Conservation (phyloP, 2,797 vertebrate species). For the Xiphorhynchus erythropygius region DNA sequence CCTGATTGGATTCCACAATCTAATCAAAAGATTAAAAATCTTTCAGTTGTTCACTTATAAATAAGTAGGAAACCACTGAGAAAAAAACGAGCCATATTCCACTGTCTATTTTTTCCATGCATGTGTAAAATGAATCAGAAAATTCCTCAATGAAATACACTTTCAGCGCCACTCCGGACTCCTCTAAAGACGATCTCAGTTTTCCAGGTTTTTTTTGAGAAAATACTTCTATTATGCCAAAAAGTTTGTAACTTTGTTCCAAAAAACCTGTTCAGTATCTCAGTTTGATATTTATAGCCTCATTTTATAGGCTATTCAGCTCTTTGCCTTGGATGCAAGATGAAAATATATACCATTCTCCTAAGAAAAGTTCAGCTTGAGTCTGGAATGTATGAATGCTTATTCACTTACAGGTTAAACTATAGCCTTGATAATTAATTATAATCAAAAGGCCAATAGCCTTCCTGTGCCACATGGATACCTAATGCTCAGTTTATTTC, state of each 20-base stretch:
- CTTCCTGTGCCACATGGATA: background rate
- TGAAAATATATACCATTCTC: background rate
- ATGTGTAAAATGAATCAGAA: conserved; percentile 50
- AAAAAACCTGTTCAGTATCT: background rate
- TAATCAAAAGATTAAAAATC: conserved; percentile 57
- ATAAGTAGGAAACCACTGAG: conserved; percentile 5
- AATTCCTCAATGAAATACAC: conserved; percentile 2
- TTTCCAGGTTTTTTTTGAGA: background rate
- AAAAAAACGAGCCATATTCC: conserved; percentile 37
- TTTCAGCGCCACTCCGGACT: background rate
- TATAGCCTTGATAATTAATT: background rate
- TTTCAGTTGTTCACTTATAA: conserved; percentile 33
- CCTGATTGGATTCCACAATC: background rate
- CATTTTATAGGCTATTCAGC: background rate
- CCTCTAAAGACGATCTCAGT: background rate
- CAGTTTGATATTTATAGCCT: background rate
- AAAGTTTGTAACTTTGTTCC: background rate
- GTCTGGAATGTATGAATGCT: background rate
- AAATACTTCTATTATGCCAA: background rate
- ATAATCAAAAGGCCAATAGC: background rate
- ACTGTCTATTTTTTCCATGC: background rate
- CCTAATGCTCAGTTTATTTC: background rate
- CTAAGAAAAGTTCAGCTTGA: background rate
- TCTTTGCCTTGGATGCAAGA: background rate
- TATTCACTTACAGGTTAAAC: background rate